Base-by-base conservation (phyloP, 2,888 invertebrate genomes). In the Nomada flava region DNA sequence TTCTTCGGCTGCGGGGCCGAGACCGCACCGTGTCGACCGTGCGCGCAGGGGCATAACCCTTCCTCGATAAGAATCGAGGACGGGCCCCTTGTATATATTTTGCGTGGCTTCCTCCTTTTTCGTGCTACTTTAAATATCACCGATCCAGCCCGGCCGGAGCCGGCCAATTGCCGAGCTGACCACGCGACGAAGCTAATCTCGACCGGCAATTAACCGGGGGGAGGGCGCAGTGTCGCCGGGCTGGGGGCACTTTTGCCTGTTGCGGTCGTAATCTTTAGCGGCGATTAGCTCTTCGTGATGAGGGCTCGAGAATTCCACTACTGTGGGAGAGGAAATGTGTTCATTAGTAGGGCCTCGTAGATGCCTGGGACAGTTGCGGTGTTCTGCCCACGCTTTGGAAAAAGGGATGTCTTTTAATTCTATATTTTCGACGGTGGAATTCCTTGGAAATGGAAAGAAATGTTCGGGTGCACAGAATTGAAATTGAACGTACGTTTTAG, bases 11-110 rank as follows among this genome's bases (percentile, higher is more conserved):
- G 85, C 81, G 79, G 78, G 69, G 42, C 67, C 72, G 72, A 79
- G 60, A 70, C 79, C 76, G 86, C 85, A 77, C 82, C 71, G 64
- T 62, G 76, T 70, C 82, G 77, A 76, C 73, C 71, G 47, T 47
- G 76, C 79, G 78, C 75, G 78, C 85, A 86, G 80, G 79, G 86
- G 86, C 87, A 85, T 87, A 87, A 87, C 84, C 87, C 87, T 80
- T 79, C 72, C 79, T 67, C 82, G 87, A 87, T 87, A 87, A 87
- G 82, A 71, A 87, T 87, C 87, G 84, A 69, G 75, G 57, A 67
- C 71, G 73, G 72, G 64, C 75, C 78, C 77, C 76, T 74, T 57
- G 69, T 83, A 83, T 82, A 84, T 83, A 85, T 85, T 83, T 83
- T 80, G 63, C 79, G 53, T 42, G 77, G 74, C 79, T 79, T 71